Evolutionary conservation across 2,888 invertebrate species (phyloP), one percentile per base, ranked within the genome.

Genomic region (Muscina levida): DNA sequence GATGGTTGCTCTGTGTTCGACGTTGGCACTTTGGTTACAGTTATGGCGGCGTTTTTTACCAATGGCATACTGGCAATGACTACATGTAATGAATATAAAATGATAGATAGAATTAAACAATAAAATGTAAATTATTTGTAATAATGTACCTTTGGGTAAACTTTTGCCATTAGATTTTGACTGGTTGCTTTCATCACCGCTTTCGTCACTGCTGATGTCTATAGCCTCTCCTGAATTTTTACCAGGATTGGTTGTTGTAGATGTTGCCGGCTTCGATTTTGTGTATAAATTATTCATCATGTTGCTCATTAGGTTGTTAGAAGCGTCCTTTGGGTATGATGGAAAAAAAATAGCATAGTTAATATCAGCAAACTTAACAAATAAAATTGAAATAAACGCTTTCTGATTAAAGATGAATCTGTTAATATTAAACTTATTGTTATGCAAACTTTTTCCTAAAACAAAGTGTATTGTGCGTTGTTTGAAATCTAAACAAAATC

Each of bases 131-230:
- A 48, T 62, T n/a, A n/a, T n/a, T n/a, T 5, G 31, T 31, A 31
- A 31, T 31, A 51, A 59, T 44, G 79, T 82, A 92, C 91, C 85
- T 91, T 92, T 86, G 44, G 66, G 51, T 11, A 75, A 39, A 90
- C 92, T 72, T 91, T 92, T 85, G 90, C 92, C 91, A 91, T 91
- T 88, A 90, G 92, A 77, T 68, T 75, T 72, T 22, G 77, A 62
- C 72, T 67, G 56, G 74, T 77, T 81, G 72, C 74, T 71, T 74
- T 92, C 88, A 79, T 92, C 92, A 74, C 93, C 93, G 83, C 93
- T 93, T 57, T 93, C 92, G 85, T 95, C 95, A 87, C 95, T 95
- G 87, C 95, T 95, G 83, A 96, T 96, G 86, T 95, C 95, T 85
- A 96, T 93, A 70, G 95, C 89, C 87, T 96, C 95, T 85, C 70